Evolutionary conservation across 2,113 vertebrate genomes (phyloP).

Genomic region (Cisticola juncidis): DNA sequence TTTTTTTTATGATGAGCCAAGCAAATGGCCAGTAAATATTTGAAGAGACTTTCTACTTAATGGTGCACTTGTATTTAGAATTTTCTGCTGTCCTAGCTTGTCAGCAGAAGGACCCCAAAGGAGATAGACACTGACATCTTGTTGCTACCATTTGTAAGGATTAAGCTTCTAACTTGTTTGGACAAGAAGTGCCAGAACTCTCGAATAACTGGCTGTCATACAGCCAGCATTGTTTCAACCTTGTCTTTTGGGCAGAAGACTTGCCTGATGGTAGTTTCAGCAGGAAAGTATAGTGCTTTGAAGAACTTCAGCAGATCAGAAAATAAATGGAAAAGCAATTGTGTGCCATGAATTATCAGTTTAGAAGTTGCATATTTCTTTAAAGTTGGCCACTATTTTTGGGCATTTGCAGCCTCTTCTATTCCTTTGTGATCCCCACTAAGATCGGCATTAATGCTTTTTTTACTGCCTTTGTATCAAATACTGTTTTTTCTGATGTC

Average conservation of each 20-base stretch:
- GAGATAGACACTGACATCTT: not conserved
- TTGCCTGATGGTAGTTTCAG: not conserved
- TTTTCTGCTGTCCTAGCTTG: not conserved
- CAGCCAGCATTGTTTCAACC: not conserved
- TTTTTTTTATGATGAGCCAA: not conserved
- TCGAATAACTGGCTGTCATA: fast-evolving
- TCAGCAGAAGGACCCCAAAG: not conserved
- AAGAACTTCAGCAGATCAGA: not conserved
- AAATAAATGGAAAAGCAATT: not conserved
- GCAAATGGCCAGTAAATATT: not conserved
- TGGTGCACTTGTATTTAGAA: not conserved
- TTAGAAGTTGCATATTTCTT: not conserved
- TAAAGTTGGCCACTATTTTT: not conserved
- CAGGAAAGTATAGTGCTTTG: not conserved
- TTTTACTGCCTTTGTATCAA: not conserved
- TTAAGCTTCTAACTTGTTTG: not conserved
- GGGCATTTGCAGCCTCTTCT: not conserved
- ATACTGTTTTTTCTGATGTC: not conserved
- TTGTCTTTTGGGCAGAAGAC: not conserved
- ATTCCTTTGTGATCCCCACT: not conserved
- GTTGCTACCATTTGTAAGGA: not conserved
- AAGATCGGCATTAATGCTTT: not conserved
- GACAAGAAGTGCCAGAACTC: not conserved
- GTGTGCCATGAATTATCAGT: not conserved
- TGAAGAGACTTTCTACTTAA: not conserved